Evolutionary conservation across 1,140 invertebrate genomes (phyloP), one percentile per base, ranked within the genome.

Genomic region (Drosophila sp.): DNA sequence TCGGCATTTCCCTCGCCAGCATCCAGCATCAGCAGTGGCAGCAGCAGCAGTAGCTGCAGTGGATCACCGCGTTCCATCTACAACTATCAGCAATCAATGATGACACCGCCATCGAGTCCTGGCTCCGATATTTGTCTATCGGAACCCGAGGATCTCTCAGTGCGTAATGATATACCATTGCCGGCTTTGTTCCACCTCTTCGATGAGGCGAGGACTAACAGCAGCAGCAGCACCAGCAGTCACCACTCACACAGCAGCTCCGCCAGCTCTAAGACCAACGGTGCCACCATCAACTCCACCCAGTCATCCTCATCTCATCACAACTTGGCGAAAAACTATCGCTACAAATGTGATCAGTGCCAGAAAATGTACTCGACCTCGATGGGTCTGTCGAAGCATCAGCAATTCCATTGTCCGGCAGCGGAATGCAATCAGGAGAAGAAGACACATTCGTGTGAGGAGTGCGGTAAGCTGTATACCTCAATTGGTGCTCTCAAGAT

Each of bases 301-400:
- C 57, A 10, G 64, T 61, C 96, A 96, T 81, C 60, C 3, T 0
- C 35, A 2, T 29, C 50, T 4, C 55, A 47, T n/a, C 30, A 57
- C 74, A 54, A 60, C 7, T 77, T 35, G 67, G 92, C 78, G 71
- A 91, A 93, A 71, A 93, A 94, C 68, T 94, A 95, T 41, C 94
- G 96, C 50, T 97, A 97, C 86, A 96, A 98, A 85, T 99, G 98
- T 92, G 95, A 96, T 0, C 96, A 97, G 76, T 99, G 98, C 92
- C 95, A 96, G 27, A 99, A 99, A 93, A 98, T 97, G 41, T 99
- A 99, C 93, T 98, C 98, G 0, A 99, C 98, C 0, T 97, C 97
- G 79, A 98, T 97, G 50, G 98, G 98, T 0, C 93, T 99, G 0
- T 96, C 97, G 0, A 99, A 99, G 93, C 98, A 99, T 91, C 96